phyloP scores from a whole-genome alignment of 2,888 invertebrate genomes.

The Bugulina stolonifera region DNA sequence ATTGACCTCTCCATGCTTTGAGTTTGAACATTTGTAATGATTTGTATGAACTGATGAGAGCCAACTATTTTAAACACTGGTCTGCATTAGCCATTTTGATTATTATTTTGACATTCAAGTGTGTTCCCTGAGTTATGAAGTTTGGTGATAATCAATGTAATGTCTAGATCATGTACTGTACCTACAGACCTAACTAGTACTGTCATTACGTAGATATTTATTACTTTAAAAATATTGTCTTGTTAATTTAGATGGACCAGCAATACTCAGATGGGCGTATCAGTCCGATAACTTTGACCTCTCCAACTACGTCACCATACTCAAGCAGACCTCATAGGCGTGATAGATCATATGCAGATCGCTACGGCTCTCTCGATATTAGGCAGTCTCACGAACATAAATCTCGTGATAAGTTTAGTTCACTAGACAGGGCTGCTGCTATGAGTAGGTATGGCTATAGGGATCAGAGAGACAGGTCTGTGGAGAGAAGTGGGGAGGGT shows the following conservation, averaged over 20 bases:
- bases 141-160: no score
- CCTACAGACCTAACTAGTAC: no score
- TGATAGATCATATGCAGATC: conserved; percentile 15
- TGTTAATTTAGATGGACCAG: conserved; percentile 16
- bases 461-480: conserved; percentile 24
- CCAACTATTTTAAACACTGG: no score
- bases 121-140: no score
- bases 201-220: no score
- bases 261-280: conserved; percentile 2
- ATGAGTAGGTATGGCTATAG: conserved; percentile 23
- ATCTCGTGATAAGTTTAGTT: conserved; percentile 20
- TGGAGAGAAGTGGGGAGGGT: not conserved
- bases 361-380: conserved; percentile 16
- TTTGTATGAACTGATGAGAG: no score
- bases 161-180: no score
- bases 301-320: conserved; percentile 9
- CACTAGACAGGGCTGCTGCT: conserved; percentile 21
- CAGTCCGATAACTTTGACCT: conserved; percentile 23
- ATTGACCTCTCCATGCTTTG: no score
- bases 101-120: no score
- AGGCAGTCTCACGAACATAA: conserved; percentile 9
- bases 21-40: no score
- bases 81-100: no score
- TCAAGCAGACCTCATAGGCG: not conserved
- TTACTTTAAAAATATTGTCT: no score